Conservation (phyloP, 2,797 vertebrate genomes). For the Rhinoraja longicauda region DNA sequence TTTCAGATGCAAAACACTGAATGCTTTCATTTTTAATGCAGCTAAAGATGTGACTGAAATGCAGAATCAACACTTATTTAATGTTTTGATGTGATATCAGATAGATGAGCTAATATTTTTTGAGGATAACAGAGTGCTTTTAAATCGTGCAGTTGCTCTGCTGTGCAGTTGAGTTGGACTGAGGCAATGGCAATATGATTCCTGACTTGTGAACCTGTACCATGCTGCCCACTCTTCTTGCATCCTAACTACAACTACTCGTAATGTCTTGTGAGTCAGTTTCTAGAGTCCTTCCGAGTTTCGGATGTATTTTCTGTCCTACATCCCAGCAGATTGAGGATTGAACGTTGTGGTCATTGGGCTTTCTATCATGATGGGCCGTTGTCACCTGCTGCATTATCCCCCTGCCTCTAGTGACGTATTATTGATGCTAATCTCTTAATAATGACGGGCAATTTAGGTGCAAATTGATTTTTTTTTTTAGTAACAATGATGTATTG, state of each 20-base stretch:
- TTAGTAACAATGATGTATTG: not conserved
- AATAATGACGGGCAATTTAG: not conserved
- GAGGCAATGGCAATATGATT: not conserved
- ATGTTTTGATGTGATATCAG: not conserved
- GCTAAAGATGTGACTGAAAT: not conserved
- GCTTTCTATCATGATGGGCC: not conserved
- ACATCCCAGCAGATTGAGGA: not conserved
- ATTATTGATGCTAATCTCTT: not conserved
- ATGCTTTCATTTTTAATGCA: not conserved
- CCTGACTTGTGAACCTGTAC: not conserved
- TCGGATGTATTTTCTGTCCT: not conserved
- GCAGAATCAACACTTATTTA: not conserved
- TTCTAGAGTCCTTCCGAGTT: not conserved
- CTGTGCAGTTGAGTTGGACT: not conserved
- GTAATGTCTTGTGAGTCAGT: not conserved
- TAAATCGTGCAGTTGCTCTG: not conserved
- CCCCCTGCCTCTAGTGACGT: not conserved
- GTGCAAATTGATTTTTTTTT: not conserved
- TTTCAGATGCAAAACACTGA: too few relatives aligned
- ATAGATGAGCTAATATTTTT: not conserved
- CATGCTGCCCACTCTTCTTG: not conserved
- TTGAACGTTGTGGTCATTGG: not conserved
- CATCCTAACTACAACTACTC: not conserved
- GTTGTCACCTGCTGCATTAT: not conserved
- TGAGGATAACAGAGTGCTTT: not conserved